Evolutionary conservation across 2,888 invertebrate genomes (phyloP), one percentile per base, ranked within the genome.

Genomic region (Thymelicus acteon): DNA sequence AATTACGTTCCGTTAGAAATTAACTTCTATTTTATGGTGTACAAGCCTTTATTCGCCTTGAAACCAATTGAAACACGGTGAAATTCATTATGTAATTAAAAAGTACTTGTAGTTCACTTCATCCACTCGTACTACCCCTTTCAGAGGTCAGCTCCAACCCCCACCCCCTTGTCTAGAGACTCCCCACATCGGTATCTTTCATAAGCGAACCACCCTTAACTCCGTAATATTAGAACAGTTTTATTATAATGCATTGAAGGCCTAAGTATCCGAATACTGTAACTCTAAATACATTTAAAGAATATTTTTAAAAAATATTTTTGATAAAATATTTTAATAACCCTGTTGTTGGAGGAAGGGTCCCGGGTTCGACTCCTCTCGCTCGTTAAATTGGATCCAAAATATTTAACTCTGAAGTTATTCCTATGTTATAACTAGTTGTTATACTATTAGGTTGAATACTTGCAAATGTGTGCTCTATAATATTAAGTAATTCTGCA

Each of bases 121-220:
- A 52, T 60, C 44, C n/a, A 44, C 60, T 58, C 79, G 80, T 77
- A 79, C 82, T 84, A 85, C 87, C 90, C 89, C 86, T 85, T 86
- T 78, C 65, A 77, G 61, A 61, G 61, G 61, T 61, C 61, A 61
- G 61, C 47, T 40, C 19, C 60, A n/a, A 77, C 78, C 78, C 78
- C 78, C 84, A 7, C 31, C 57, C 57, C 57, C 57, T 57, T 31
- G 57, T 84, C 86, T 87, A 48, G 44, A 87, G 83, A 86, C 81
- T 67, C 76, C 78, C 78, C 78, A 79, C 82, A 82, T 84, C 84
- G 86, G 85, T 84, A 89, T 90, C 87, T 88, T 89, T 88, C 89
- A 87, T 87, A 86, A 84, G 80, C 78, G 79, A 73, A 76, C 77
- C 77, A 76, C 73, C 79, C 80, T 62, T n/a, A 60, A 60, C 40